These are phyloP conservation scores for Neopelma chrysocephalum DNA, from an alignment of 2,797 vertebrate species.

Conservation along the genomic window DNA sequence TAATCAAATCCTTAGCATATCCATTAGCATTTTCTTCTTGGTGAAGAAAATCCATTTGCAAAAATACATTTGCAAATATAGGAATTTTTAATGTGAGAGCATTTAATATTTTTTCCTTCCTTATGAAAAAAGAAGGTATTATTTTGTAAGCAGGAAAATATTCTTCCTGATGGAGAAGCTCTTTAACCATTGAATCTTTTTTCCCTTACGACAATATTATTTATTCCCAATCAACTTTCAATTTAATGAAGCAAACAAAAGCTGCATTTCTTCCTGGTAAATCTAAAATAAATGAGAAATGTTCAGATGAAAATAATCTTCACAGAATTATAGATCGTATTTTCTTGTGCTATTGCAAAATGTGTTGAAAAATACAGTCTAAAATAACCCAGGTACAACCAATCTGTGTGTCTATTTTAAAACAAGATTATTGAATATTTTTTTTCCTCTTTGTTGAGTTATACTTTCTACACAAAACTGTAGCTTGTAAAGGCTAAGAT, in stretches of 20 bases:
- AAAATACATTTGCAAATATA: not conserved
- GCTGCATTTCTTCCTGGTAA: constrained; percentile 13
- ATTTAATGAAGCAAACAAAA: constrained; percentile 18
- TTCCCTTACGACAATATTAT: not conserved
- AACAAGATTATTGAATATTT: constrained; percentile 31
- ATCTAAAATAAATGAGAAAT: constrained; percentile 13
- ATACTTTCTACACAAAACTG: constrained; percentile 40
- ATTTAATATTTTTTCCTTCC: not conserved
- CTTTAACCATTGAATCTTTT: not conserved
- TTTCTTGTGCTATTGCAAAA: constrained; percentile 19
- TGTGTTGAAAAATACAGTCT: not conserved
- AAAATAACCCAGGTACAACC: not conserved
- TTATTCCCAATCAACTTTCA: not conserved
- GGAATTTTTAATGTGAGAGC: not conserved
- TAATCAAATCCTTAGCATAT: not conserved
- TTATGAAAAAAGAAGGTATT: not conserved
- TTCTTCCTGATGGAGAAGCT: not conserved
- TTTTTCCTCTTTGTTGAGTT: not conserved
- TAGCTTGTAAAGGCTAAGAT: not conserved
- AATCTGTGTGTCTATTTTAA: not conserved
- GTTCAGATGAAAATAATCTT: constrained; percentile 3
- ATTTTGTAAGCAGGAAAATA: not conserved
- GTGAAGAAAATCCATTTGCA: not conserved
- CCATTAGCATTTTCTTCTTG: not conserved
- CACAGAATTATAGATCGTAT: not conserved